Percentiles rank a stretch among this genome's conserved stretches.
Conservation (phyloP, 2,797 vertebrate genomes). For the Pangasius djambal region DNA sequence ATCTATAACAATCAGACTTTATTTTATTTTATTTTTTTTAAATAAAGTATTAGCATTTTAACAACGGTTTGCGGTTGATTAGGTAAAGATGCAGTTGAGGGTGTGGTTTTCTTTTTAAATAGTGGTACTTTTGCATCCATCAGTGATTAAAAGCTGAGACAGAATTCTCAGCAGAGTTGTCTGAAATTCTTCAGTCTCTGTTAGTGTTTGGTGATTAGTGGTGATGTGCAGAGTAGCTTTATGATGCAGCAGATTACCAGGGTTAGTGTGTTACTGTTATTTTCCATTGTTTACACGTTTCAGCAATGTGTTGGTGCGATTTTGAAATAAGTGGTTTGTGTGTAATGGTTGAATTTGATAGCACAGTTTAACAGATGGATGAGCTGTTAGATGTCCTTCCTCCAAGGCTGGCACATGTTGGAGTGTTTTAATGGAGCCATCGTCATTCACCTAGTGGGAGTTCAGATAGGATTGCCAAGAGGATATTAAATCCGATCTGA, state of each 20-base stretch:
- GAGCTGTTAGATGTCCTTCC: constrained; percentile 15
- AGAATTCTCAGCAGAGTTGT: not conserved
- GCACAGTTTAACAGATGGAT: constrained; percentile 24
- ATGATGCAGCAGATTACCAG: not conserved
- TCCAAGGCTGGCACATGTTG: constrained; percentile 4
- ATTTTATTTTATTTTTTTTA: too few relatives aligned
- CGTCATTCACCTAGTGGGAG: constrained; percentile 12
- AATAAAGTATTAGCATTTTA: not conserved
- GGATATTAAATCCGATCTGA: constrained; percentile 51
- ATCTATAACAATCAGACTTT: not conserved
- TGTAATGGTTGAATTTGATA: not conserved
- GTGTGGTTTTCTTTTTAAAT: not conserved
- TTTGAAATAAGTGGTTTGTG: not conserved
- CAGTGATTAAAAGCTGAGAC: not conserved
- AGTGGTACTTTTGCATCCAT: not conserved
- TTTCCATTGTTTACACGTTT: not conserved
- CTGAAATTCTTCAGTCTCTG: not conserved
- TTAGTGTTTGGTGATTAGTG: not conserved
- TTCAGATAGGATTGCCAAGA: constrained; percentile 31
- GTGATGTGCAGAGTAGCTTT: not conserved
- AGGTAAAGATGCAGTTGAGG: not conserved
- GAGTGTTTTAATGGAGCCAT: not conserved
- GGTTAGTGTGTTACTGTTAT: not conserved
- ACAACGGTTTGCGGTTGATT: not conserved
- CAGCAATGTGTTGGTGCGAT: not conserved